These are phyloP conservation scores for Cliona cf. orientalis DNA, from an alignment of 37 sponge, comb jelly and placozoan genomes.

Conservation along the genomic window DNA sequence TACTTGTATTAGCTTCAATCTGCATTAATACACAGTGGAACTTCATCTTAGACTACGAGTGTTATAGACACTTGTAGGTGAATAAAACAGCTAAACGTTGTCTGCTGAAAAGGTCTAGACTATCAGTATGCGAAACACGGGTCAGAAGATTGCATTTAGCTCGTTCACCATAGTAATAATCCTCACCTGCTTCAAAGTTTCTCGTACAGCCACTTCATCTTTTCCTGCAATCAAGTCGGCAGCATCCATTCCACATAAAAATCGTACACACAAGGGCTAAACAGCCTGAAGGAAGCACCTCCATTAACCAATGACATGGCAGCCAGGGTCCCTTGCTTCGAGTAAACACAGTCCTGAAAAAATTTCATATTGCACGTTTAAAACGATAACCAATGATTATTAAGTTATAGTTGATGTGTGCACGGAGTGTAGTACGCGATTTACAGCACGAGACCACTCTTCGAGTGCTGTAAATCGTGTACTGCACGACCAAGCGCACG, in stretches of 20 bases:
- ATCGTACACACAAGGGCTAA: background rate
- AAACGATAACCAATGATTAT: no score
- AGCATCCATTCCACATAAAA: background rate
- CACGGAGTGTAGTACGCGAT: no score
- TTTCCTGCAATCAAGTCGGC: background rate
- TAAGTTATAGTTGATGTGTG: no score
- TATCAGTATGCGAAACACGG: no score
- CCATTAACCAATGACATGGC: background rate
- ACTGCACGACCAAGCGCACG: no score
- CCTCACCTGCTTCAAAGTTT: background rate
- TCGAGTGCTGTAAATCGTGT: no score
- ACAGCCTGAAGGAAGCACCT: background rate
- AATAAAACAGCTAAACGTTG: background rate
- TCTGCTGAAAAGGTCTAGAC: no score
- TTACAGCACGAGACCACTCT: no score
- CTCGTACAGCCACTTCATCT: background rate
- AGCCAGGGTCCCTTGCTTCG: background rate
- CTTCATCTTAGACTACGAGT: no score
- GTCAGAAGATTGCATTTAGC: background rate
- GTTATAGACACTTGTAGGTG: background rate
- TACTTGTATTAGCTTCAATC: background rate
- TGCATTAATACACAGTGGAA: no score
- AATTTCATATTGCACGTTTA: no score
- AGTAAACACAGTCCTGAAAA: background rate
- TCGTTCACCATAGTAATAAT: background rate